Percentiles rank a stretch among this genome's conserved stretches.
Conservation (phyloP, 2,888 invertebrate species). For the Stenichneumon culpator region DNA sequence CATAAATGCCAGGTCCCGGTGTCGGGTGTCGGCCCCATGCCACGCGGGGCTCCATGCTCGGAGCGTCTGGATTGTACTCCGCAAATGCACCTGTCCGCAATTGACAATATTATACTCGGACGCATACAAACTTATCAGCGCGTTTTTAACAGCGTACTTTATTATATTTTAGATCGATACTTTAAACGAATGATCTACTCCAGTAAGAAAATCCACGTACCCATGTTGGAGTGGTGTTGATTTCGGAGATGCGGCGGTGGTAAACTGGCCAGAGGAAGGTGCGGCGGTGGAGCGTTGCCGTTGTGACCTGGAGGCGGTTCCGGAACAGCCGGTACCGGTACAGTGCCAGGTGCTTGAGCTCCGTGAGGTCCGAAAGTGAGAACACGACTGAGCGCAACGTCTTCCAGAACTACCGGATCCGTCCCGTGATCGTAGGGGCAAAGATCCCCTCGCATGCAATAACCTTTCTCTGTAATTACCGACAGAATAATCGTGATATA, state of each 20-base stretch:
- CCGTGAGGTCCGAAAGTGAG: conserved; percentile 86
- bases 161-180: background rate
- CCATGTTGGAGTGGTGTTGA: conserved; percentile 84
- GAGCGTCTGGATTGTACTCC: conserved; percentile 94
- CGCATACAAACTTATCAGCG: background rate
- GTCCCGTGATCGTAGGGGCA: conserved; percentile 99
- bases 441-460: conserved; percentile 98
- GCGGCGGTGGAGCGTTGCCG: conserved; percentile 83
- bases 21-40: conserved; percentile 84
- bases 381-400: conserved; percentile 89
- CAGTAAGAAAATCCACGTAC: conserved; percentile 72
- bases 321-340: conserved; percentile 79
- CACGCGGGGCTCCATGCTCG: conserved; percentile 88
- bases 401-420: conserved; percentile 98
- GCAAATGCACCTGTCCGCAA: conserved; percentile 77
- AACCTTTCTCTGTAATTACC: conserved; percentile 91
- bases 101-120: conserved; percentile 8
- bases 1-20: conserved; percentile 80
- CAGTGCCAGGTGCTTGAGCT: conserved; percentile 80
- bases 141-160: background rate
- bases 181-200: background rate
- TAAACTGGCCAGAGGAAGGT: conserved; percentile 83
- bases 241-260: conserved; percentile 84
- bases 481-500: background rate
- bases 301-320: conserved; percentile 82